These are phyloP conservation scores for Cartodere bifasciata DNA, from an alignment of 2,888 invertebrate genomes.

Conservation along the genomic window DNA sequence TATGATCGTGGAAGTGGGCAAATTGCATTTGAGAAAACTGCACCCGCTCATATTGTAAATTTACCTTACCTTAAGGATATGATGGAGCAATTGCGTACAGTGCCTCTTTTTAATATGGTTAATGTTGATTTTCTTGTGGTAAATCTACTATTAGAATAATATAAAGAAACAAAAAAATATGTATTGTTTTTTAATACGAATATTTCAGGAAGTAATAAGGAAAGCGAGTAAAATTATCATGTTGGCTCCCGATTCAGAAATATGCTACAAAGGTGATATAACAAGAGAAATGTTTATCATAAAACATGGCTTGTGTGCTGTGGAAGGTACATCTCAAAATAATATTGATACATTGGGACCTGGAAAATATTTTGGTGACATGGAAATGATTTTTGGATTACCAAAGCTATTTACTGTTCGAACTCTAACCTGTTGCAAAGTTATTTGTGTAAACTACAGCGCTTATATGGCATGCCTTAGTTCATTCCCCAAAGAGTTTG, in stretches of 20 bases:
- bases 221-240: no score
- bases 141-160: slow-evolving; percentile 38
- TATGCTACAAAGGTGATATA: slow-evolving; percentile 39
- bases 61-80: slow-evolving; percentile 34
- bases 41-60: slow-evolving; percentile 7
- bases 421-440: slow-evolving; percentile 41
- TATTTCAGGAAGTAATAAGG: no score
- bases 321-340: slow-evolving; percentile 31
- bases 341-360: slow-evolving; percentile 30
- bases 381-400: slow-evolving; percentile 40
- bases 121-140: slow-evolving; percentile 23
- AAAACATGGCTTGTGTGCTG: slow-evolving; percentile 37
- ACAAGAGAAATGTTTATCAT: slow-evolving; percentile 40
- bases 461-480: no score
- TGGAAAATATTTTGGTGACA: slow-evolving; percentile 34
- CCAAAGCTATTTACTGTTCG: slow-evolving; percentile 40
- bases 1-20: slow-evolving; percentile 35
- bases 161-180: no score
- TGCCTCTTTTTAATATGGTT: slow-evolving; percentile 36
- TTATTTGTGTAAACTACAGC: slow-evolving; percentile 37
- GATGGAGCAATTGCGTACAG: slow-evolving; percentile 33
- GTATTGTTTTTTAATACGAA: no score
- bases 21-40: slow-evolving; percentile 6
- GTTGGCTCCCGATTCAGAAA: slow-evolving; percentile 37
- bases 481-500: no score